phyloP scores from a whole-genome alignment of 23 tunicate species.

The Ciona savignyi region DNA sequence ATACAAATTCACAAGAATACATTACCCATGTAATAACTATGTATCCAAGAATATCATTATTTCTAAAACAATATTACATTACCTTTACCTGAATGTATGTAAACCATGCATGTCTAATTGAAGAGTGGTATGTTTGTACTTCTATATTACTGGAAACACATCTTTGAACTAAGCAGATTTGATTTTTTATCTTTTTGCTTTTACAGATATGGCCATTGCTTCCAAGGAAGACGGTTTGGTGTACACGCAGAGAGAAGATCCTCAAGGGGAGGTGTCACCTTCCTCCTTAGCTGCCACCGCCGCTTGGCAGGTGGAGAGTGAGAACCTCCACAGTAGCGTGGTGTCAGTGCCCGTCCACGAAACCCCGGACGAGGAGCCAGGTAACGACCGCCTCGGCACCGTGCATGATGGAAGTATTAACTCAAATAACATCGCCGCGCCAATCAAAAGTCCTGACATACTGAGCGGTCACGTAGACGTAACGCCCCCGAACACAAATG shows the following conservation, averaged over 20 bases:
- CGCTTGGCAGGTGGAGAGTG: constrained; percentile 63
- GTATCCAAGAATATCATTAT: no score
- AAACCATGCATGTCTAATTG: no score
- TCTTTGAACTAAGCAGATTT: no score
- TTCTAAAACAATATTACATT: no score
- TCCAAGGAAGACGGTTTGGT: neutral
- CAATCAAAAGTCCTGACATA: constrained; percentile 6
- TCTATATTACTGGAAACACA: no score
- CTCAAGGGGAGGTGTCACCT: neutral
- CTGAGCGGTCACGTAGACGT: neutral
- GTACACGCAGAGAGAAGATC: neutral
- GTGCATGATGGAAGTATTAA: neutral
- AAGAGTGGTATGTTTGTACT: no score
- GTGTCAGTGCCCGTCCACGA: neutral
- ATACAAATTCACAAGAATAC: no score
- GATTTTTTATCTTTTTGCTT: neutral
- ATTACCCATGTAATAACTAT: no score
- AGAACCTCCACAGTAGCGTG: constrained; percentile 66
- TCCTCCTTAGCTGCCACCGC: neutral
- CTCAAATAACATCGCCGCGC: neutral
- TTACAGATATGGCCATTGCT: neutral
- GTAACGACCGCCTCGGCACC: constrained; percentile 10
- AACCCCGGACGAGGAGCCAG: constrained; percentile 19
- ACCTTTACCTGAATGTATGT: no score
- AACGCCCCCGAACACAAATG: constrained; percentile 21